These are phyloP conservation scores for Pica pica DNA, from an alignment of 2,113 vertebrate species.

Conservation along the genomic window DNA sequence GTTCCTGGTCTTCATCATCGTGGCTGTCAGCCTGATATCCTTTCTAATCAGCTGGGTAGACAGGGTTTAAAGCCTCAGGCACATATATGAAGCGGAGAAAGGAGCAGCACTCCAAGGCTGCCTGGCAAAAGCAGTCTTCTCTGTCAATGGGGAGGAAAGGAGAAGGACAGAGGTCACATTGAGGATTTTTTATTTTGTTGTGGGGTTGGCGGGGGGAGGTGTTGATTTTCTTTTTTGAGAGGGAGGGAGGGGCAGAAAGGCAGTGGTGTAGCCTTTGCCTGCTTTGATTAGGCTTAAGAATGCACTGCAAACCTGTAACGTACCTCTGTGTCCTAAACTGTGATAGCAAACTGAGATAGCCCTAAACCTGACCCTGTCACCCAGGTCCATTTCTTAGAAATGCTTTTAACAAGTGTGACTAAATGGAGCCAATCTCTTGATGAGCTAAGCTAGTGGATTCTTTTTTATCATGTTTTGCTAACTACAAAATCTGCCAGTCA, in stretches of 20 bases:
- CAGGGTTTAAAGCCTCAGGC: neutral
- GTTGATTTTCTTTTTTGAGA: neutral
- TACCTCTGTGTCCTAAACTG: neutral
- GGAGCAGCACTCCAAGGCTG: neutral
- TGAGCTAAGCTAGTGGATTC: neutral
- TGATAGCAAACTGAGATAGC: neutral
- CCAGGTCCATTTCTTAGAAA: neutral
- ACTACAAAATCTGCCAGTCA: neutral
- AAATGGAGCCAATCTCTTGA: neutral
- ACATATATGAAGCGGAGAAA: neutral
- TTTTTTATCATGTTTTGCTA: neutral
- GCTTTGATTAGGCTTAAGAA: neutral
- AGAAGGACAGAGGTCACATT: neutral
- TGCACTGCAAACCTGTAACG: neutral
- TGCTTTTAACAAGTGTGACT: neutral
- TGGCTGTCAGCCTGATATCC: slow-evolving; percentile 4
- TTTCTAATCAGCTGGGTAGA: neutral
- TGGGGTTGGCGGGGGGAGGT: too few relatives aligned
- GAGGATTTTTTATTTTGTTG: neutral
- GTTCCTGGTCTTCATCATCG: neutral
- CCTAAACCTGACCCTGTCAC: neutral
- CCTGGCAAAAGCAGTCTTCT: neutral
- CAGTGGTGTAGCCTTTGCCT: neutral
- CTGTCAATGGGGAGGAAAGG: neutral
- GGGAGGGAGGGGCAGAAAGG: neutral